Percentiles rank a stretch among this genome's conserved stretches.
These are phyloP conservation scores for Diadophis punctatus DNA, from an alignment of 2,113 vertebrate species.

Conservation along the genomic window DNA sequence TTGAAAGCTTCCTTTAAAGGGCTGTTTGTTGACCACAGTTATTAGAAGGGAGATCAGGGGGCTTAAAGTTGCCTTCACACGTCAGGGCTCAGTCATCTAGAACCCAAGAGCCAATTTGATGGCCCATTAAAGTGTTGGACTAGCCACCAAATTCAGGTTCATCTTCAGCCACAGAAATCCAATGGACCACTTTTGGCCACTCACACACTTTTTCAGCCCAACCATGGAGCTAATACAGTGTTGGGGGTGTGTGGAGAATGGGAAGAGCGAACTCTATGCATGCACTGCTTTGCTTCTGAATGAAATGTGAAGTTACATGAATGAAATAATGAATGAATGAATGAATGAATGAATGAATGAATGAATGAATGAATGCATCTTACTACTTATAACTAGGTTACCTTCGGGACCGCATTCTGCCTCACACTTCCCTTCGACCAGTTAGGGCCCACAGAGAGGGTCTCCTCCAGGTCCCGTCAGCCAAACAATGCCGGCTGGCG, in stretches of 20 bases:
- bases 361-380: not conserved
- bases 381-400: too few relatives aligned
- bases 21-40: not conserved
- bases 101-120: not conserved
- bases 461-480: too few relatives aligned
- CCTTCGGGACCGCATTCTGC: too few relatives aligned
- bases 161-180: not conserved
- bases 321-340: not conserved
- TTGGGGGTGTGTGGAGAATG: not conserved
- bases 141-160: not conserved
- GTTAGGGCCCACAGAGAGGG: too few relatives aligned
- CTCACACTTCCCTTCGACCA: too few relatives aligned
- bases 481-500: too few relatives aligned
- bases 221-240: not conserved
- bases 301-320: not conserved
- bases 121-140: not conserved
- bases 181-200: not conserved
- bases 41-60: not conserved
- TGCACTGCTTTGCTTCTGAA: not conserved
- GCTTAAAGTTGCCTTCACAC: not conserved
- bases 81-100: not conserved
- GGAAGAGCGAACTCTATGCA: not conserved
- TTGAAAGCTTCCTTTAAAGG: not conserved
- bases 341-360: not conserved
- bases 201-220: not conserved